Base-by-base conservation (phyloP, 2,797 vertebrate genomes). In the Helarctos malayanus region DNA sequence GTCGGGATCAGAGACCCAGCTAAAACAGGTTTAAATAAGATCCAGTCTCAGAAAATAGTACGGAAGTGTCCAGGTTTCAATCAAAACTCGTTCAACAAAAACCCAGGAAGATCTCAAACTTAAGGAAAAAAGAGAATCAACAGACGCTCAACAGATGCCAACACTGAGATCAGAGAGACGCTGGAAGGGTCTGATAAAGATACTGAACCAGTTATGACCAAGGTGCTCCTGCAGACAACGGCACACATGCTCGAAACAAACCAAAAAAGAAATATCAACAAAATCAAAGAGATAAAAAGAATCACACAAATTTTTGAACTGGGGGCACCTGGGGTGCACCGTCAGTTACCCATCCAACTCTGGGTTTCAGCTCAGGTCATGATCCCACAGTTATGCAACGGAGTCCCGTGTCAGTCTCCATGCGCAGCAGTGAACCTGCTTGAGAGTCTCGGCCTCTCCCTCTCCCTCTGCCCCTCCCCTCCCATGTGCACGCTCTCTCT, bases 131-230 rank as follows among this genome's bases (percentile, higher is more conserved):
- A 52, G 45, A 14, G 2, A 19, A 19, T 2, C 25, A 4, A 8
- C 1, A 25, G 19, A 65, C 3, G 19, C 83, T 2, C 25, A 4
- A 8, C 1, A 25, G 19, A 65, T 3, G 19, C 83, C 23, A 71
- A 52, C 3, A 19, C 52, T 7, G 16, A n/a, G 56, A 4, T 3
- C 14, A 29, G 23, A 68, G 29, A 80, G 15, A 32, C 0, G 0
- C 21, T 3, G 25, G n/a, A 41, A 32, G 1, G 13, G 47, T 1
- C 69, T 9, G 38, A 91, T 32, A 38, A 27, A 21, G 56, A 19
- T 1, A 61, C 0, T 27, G 71, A 7, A 59, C 73, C 23, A 29
- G 49, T n/a, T 19, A 52, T 0, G 38, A 52, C 12, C 27, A 82
- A 61, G 68, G 65, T 12, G 16, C 21, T 38, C 18, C 65, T 52